Conservation (phyloP, 1,140 invertebrate species). For the Drosophila saltans region DNA sequence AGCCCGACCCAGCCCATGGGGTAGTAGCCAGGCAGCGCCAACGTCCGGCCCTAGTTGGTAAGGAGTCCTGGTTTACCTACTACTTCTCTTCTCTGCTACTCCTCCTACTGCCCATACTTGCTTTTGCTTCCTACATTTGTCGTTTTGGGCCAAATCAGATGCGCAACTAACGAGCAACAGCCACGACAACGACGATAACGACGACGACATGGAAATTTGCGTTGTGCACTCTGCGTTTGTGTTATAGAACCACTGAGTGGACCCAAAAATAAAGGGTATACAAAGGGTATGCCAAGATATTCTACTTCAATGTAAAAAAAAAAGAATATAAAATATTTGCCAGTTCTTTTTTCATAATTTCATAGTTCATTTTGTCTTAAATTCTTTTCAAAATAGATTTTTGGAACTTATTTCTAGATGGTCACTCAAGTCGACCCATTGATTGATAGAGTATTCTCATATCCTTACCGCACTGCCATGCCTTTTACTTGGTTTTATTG, state of each 20-base stretch:
- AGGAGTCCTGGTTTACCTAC: constrained; percentile 39
- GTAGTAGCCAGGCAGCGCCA: neutral
- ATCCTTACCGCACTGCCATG: neutral
- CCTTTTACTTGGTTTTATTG: constrained; percentile 64
- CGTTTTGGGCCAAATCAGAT: constrained; percentile 66
- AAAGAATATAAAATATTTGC: too few relatives aligned
- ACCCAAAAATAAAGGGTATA: constrained; percentile 33
- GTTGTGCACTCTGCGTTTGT: constrained; percentile 52
- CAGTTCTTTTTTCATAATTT: too few relatives aligned
- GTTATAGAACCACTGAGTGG: constrained; percentile 40
- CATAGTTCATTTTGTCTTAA: too few relatives aligned
- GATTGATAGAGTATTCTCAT: neutral
- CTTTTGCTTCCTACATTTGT: constrained; percentile 45
- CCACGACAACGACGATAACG: constrained; percentile 59
- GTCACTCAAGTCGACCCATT: neutral
- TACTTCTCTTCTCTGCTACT: constrained; percentile 14
- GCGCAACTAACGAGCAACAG: constrained; percentile 80
- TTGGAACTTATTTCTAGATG: neutral
- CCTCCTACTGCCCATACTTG: constrained; percentile 25
- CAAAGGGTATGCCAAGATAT: neutral
- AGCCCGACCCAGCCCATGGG: neutral
- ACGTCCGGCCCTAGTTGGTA: constrained; percentile 54
- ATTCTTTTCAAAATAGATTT: too few relatives aligned
- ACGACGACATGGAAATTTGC: constrained; percentile 74
- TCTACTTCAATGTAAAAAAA: too few relatives aligned